Percentiles rank a stretch among this genome's conserved stretches.
Conservation (phyloP, 2,113 vertebrate genomes). For the Oreamnos americanus region DNA sequence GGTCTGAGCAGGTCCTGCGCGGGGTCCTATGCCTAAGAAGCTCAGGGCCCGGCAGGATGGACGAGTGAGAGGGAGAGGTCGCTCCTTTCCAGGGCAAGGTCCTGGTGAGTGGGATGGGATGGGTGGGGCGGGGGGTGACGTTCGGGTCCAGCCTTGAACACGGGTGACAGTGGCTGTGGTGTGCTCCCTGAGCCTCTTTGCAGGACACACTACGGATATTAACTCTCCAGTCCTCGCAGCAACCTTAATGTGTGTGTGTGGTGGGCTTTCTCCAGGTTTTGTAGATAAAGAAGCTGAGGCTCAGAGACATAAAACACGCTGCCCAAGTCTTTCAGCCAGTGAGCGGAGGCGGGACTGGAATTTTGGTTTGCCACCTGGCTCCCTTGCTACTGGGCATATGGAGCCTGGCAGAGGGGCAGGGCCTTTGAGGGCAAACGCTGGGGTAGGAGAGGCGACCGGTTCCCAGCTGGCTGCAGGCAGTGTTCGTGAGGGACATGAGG, state of each 20-base stretch:
- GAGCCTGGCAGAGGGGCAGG: background rate
- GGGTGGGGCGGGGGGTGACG: background rate
- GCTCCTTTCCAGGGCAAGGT: background rate
- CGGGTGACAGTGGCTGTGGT: no score
- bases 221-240: background rate
- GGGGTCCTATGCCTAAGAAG: background rate
- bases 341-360: background rate
- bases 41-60: background rate
- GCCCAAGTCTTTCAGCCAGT: background rate
- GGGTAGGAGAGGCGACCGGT: background rate
- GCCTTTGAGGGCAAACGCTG: background rate
- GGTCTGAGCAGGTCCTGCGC: background rate
- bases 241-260: background rate
- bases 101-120: background rate
- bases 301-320: background rate
- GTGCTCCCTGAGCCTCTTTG: background rate
- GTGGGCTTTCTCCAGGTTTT: background rate
- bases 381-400: fast-evolving
- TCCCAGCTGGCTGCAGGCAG: background rate
- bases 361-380: background rate
- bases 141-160: background rate
- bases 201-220: fast-evolving
- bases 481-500: background rate
- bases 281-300: background rate
- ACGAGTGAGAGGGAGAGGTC: background rate